Evolutionary conservation across 2,797 vertebrate genomes (phyloP).

Genomic region (Micromesistius poutassou): DNA sequence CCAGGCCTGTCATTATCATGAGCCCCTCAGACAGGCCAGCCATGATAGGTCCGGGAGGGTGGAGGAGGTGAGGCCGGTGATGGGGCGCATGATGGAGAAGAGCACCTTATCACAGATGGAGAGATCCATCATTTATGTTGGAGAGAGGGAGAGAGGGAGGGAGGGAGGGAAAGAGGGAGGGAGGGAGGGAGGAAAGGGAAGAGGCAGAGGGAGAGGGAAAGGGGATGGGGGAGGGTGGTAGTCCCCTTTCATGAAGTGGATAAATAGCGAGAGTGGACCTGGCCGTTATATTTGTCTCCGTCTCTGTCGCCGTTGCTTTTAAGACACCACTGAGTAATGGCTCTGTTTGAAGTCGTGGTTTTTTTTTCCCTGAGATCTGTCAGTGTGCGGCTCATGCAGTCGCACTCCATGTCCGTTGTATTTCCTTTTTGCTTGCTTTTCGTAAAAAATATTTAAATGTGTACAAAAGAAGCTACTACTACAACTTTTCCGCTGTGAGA

Average conservation of each 20-base stretch:
- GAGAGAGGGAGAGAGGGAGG: slow-evolving; percentile 26
- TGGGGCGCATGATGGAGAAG: slow-evolving; percentile 68
- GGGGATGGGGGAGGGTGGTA: slow-evolving; percentile 27
- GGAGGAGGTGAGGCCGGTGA: slow-evolving; percentile 66
- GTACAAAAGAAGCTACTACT: too few species aligned
- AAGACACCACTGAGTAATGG: slow-evolving; percentile 9
- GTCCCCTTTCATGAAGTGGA: slow-evolving; percentile 32
- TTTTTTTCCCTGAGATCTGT: slow-evolving; percentile 2
- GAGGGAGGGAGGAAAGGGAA: slow-evolving; percentile 12
- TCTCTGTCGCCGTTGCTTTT: slow-evolving; percentile 19
- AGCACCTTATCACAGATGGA: slow-evolving; percentile 73
- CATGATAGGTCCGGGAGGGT: slow-evolving; percentile 73
- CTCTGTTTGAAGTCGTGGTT: slow-evolving; percentile 5
- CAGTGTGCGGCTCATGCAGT: background rate
- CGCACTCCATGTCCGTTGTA: too few species aligned
- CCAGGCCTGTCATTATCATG: slow-evolving; percentile 72
- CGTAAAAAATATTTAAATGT: too few species aligned
- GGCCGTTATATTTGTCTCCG: slow-evolving; percentile 21
- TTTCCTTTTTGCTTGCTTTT: too few species aligned
- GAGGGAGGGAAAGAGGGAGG: slow-evolving; percentile 12
- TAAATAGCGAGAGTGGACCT: slow-evolving; percentile 36
- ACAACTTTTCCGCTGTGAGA: too few species aligned
- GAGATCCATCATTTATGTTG: slow-evolving; percentile 69
- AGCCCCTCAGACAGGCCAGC: slow-evolving; percentile 70
- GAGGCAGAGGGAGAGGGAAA: slow-evolving; percentile 10